Evolutionary conservation across 2,888 invertebrate genomes (phyloP), one percentile per base, ranked within the genome.

Genomic region (Empis livida): DNA sequence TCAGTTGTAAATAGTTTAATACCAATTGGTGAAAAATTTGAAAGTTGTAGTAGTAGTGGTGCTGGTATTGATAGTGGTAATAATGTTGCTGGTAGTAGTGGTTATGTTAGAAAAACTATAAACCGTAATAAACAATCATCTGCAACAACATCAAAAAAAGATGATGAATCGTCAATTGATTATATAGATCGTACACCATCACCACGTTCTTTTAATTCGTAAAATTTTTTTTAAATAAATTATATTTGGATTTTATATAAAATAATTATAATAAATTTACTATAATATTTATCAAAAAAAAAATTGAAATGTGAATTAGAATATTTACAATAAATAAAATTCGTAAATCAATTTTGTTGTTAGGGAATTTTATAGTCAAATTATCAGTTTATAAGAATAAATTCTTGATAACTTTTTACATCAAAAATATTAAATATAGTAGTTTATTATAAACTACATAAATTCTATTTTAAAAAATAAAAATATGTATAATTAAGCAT

Each of bases 1-100:
- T 78, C 78, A 2, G 73, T 74, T 44, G 67, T 67, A 1, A 68
- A 59, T 23, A 64, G 63, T 45, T 52, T 69, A 44, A 61, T 63
- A 3, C 64, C 68, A 47, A 66, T 66, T 42, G 57, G 63, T 44
- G 66, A 66, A 45, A 59, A 56, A 16, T 61, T 63, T 5, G 1
- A 49, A 48, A 23, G 40, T 15, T 10, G 27, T 27, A 2, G 31
- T 39, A 41, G 30, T 31, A 13, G 39, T 30, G 37, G 11, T 32
- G 5, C 20, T 37, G 38, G 20, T 15, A 16, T 2, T 41, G 13
- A 23, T 31, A 31, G 37, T 23, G 23, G 17, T 50, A 23, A 13
- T 37, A 16, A 39, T 17, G n/a, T 39, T 44, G 11, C 31, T 42
- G 10, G 50, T 27, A 39, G 16, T 17, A 17, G 17, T 17, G 5